Evolutionary conservation across 2,797 vertebrate genomes (phyloP).

Genomic region (Lacerta viridis): DNA sequence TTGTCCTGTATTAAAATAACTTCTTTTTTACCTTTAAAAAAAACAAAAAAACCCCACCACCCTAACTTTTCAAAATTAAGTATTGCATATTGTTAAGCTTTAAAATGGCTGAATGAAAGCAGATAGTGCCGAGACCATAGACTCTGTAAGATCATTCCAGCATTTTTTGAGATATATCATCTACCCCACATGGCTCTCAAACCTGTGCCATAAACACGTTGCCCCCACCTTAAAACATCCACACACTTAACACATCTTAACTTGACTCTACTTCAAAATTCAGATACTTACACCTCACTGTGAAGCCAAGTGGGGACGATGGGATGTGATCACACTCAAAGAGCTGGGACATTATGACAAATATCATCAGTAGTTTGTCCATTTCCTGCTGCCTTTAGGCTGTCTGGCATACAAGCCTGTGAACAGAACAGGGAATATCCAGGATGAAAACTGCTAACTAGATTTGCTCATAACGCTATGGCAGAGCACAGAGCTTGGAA

Average conservation of each 20-base stretch:
- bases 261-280: constrained; percentile 16
- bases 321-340: neutral
- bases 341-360: constrained; percentile 31
- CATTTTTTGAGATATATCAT: constrained; percentile 51
- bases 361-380: constrained; percentile 34
- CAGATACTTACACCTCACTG: constrained; percentile 50
- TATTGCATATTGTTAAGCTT: neutral
- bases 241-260: constrained; percentile 1
- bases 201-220: constrained; percentile 14
- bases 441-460: neutral
- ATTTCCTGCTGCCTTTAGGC: constrained; percentile 52
- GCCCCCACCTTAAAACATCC: constrained; percentile 40
- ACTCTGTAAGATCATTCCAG: constrained; percentile 48
- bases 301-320: constrained; percentile 49
- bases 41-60: too few relatives aligned
- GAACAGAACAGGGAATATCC: constrained; percentile 46
- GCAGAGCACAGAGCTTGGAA: constrained; percentile 15
- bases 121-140: constrained; percentile 25
- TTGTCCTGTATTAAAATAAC: neutral
- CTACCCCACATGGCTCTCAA: constrained; percentile 28
- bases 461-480: constrained; percentile 10
- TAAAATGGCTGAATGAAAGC: constrained; percentile 25
- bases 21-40: too few relatives aligned
- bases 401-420: constrained; percentile 12
- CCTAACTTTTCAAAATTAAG: neutral